phyloP scores from a whole-genome alignment of 2,888 invertebrate genomes.

The Perdita meconis region DNA sequence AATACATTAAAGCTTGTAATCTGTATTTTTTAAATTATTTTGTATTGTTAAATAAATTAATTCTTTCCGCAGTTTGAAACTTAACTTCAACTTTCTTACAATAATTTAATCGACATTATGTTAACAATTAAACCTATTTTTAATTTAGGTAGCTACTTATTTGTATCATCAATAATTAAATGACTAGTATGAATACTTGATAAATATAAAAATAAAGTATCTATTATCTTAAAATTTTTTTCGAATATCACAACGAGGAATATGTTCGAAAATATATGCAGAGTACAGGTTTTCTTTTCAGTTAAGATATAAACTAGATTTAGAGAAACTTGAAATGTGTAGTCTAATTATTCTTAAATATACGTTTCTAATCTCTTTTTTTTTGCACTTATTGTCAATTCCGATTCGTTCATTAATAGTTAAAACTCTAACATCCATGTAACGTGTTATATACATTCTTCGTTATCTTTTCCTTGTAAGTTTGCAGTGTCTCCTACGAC shows the following conservation, averaged over 20 bases:
- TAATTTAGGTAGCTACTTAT: constrained; percentile 19
- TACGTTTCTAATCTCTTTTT: constrained; percentile 6
- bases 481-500: constrained; percentile 65
- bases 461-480: constrained; percentile 67
- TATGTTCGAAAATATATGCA: constrained; percentile 9
- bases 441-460: constrained; percentile 53
- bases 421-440: constrained; percentile 29
- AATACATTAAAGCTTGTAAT: constrained; percentile 6
- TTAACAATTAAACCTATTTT: background rate
- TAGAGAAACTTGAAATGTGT: background rate
- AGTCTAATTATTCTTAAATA: background rate
- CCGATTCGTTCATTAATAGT: constrained; percentile 17
- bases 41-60: constrained; percentile 15
- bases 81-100: constrained; percentile 3
- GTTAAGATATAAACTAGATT: constrained; percentile 10
- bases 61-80: background rate
- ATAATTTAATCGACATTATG: constrained; percentile 2
- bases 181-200: constrained; percentile 23
- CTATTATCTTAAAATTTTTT: background rate
- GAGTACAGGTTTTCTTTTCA: background rate
- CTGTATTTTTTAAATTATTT: constrained; percentile 13
- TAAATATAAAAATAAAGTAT: constrained; percentile 38
- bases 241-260: constrained; percentile 4
- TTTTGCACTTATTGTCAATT: constrained; percentile 16
- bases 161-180: constrained; percentile 20